Conservation (phyloP, 2,888 invertebrate species). For the Drosophila anomalata region DNA sequence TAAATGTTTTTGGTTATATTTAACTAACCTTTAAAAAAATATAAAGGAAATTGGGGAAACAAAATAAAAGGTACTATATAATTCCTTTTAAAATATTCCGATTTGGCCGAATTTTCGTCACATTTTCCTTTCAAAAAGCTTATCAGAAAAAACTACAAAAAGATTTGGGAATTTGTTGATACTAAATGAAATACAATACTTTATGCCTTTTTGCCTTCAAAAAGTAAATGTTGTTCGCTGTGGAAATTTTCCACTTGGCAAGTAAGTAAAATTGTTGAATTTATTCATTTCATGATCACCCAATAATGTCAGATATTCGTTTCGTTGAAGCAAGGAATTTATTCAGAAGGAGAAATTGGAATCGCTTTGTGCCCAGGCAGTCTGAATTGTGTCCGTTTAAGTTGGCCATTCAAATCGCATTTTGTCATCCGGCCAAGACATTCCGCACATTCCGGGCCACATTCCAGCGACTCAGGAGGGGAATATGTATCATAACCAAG, state of each 20-base stretch:
- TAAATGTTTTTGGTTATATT: too few species aligned
- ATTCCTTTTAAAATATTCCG: too few species aligned
- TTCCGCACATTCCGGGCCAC: background rate
- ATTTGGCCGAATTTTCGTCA: too few species aligned
- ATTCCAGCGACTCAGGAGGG: constrained; percentile 12
- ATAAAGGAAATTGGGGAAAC: too few species aligned
- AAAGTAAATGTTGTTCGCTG: background rate
- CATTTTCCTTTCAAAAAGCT: too few species aligned
- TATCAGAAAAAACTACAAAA: too few species aligned
- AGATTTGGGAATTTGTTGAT: too few species aligned
- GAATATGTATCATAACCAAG: constrained; percentile 26
- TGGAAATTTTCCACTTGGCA: background rate
- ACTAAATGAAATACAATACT: too few species aligned
- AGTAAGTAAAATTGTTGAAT: background rate
- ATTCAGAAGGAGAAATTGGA: constrained; percentile 10
- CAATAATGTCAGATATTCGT: constrained; percentile 14
- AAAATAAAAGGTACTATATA: too few species aligned
- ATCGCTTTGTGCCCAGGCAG: constrained; percentile 9
- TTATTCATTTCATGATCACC: constrained; percentile 1
- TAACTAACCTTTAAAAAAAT: too few species aligned
- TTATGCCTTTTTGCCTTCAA: background rate
- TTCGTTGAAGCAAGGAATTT: background rate
- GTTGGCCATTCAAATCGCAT: constrained; percentile 24
- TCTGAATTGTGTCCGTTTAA: constrained; percentile 3
- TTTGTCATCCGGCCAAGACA: constrained; percentile 4